Percentiles rank a stretch among this genome's conserved stretches.
These are phyloP conservation scores for Plemyria rubiginata DNA, from an alignment of 2,888 invertebrate genomes.

Conservation along the genomic window DNA sequence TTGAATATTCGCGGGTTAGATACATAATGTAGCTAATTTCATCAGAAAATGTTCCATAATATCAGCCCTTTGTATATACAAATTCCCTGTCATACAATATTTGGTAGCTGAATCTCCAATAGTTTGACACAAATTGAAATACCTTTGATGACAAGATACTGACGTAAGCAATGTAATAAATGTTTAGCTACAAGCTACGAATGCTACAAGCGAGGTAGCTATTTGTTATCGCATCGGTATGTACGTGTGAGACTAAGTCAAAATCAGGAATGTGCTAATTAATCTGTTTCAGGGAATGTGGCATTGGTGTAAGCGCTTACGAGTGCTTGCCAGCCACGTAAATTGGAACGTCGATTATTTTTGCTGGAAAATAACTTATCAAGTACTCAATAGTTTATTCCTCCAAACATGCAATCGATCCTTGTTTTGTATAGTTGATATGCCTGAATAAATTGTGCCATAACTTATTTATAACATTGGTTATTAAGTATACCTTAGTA, in stretches of 20 bases:
- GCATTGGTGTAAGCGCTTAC: slow-evolving; percentile 3
- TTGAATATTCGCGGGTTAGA: too few relatives aligned
- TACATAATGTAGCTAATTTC: too few relatives aligned
- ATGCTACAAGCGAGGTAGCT: slow-evolving; percentile 4
- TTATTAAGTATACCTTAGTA: too few relatives aligned
- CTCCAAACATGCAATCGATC: neutral
- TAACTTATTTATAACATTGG: too few relatives aligned
- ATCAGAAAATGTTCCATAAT: neutral
- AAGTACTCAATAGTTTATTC: neutral
- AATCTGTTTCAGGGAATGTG: slow-evolving; percentile 20
- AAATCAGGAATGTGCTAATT: slow-evolving; percentile 28
- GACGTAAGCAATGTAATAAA: slow-evolving; percentile 7
- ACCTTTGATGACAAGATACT: slow-evolving; percentile 24
- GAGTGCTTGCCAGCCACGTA: neutral
- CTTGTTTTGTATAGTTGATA: neutral
- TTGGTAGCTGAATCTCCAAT: slow-evolving; percentile 22
- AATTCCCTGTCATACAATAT: slow-evolving; percentile 28
- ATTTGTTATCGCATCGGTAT: neutral
- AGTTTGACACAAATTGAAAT: slow-evolving; percentile 30
- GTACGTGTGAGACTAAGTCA: slow-evolving; percentile 12
- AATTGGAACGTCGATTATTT: slow-evolving; percentile 3
- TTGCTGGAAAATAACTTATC: neutral
- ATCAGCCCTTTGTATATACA: slow-evolving; percentile 23
- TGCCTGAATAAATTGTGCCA: neutral
- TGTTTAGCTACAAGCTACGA: too few relatives aligned